phyloP scores from a whole-genome alignment of 2,888 invertebrate genomes.

The Phymatocera aterrima region DNA sequence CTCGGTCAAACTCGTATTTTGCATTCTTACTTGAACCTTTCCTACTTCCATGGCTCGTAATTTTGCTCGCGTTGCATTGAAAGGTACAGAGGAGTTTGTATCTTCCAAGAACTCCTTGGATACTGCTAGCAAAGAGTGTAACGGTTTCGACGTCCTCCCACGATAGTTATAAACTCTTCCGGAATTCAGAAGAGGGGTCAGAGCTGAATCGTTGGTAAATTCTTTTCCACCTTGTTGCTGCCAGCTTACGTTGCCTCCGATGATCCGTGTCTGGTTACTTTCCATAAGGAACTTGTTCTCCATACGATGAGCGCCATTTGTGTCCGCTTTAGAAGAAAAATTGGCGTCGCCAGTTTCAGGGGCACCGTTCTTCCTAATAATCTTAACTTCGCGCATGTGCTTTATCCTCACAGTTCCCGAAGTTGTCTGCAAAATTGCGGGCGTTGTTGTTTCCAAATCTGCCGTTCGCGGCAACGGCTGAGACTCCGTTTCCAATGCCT shows the following conservation, averaged over 20 bases:
- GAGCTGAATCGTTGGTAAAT: neutral
- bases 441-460: neutral
- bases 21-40: slow-evolving; percentile 71
- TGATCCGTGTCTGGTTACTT: neutral
- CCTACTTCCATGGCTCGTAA: slow-evolving; percentile 56
- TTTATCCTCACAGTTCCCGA: slow-evolving; percentile 1
- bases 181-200: neutral
- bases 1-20: slow-evolving; percentile 66
- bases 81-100: slow-evolving; percentile 12
- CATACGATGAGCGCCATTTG: neutral
- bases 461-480: neutral
- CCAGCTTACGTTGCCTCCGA: neutral
- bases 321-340: neutral
- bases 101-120: slow-evolving; percentile 18
- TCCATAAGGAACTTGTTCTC: neutral
- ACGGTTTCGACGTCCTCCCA: slow-evolving; percentile 3
- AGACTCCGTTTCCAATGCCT: neutral
- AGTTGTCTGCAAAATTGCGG: neutral
- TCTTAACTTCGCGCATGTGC: slow-evolving; percentile 34
- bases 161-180: slow-evolving; percentile 11
- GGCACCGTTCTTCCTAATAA: neutral
- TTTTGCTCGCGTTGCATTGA: slow-evolving; percentile 52
- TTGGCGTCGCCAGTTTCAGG: neutral
- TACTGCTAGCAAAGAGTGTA: slow-evolving; percentile 35
- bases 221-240: neutral